Conservation (phyloP, 1,140 invertebrate genomes). For the Bacillus rossius region DNA sequence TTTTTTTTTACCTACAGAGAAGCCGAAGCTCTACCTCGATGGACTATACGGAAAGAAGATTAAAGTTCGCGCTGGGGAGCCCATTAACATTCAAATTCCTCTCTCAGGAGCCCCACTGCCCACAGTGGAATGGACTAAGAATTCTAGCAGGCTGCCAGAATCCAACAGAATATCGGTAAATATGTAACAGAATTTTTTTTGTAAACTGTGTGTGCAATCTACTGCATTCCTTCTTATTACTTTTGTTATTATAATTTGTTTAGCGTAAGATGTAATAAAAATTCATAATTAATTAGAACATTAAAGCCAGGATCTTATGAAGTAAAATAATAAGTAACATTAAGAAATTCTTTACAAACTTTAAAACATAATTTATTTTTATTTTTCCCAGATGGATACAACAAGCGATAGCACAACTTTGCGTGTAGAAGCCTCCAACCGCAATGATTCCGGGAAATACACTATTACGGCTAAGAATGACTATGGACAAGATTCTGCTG, state of each 20-base stretch:
- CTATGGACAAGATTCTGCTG: constrained; percentile 85
- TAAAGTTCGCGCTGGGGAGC: constrained; percentile 95
- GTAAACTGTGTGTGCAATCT: no score
- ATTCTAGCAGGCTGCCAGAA: constrained; percentile 61
- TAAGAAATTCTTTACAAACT: no score
- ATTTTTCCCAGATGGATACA: constrained; percentile 57
- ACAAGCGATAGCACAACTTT: constrained; percentile 81
- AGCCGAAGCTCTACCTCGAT: constrained; percentile 89
- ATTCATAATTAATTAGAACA: no score
- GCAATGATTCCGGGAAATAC: constrained; percentile 90
- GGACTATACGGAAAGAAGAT: constrained; percentile 88
- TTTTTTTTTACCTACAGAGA: constrained; percentile 57
- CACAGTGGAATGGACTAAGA: constrained; percentile 84
- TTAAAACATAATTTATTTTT: background rate
- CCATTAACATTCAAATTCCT: constrained; percentile 90
- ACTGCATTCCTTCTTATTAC: no score
- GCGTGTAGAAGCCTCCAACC: constrained; percentile 79
- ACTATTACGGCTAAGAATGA: constrained; percentile 84
- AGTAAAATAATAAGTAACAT: no score
- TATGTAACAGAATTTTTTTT: no score
- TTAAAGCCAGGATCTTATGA: no score
- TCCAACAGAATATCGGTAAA: constrained; percentile 63
- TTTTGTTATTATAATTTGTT: no score
- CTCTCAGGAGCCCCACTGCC: constrained; percentile 92
- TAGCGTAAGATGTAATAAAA: no score